Evolutionary conservation across 1,140 invertebrate genomes (phyloP), one percentile per base, ranked within the genome.

Genomic region (Drosophila busckii): DNA sequence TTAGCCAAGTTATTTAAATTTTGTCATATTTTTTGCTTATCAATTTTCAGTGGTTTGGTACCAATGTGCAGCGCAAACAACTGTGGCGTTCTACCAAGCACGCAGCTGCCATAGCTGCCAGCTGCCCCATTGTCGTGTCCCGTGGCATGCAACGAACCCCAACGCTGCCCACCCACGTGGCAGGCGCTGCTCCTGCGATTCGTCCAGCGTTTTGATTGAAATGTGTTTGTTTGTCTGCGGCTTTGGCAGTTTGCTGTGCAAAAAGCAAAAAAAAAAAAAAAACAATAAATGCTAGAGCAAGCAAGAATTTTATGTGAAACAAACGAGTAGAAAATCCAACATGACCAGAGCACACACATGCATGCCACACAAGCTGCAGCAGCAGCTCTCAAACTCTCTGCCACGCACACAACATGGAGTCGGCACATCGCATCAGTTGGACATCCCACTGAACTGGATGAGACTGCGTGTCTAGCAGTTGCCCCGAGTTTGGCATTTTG

Each of bases 211-310:
- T 80, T 73, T 73, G 75, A 80, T 80, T 80, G 68, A 80, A 80
- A 80, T 82, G 68, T 80, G 75, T 73, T 80, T 80, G 75, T 82
- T 80, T 73, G 68, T 64, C 75, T 73, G 68, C 54, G 63, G 63
- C 59, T 71, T 68, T 54, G 49, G 38, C 46, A 45, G 25, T 15
- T 52, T 32, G 19, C 9, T 20, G 6, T n/a, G 8, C 29, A 25
- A 9, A 35, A 35, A 35, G 35, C 5, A 16, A 20, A 8, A 55
- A 17, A 4, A 37, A 22, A 26, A 13, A n/a, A 48, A 62, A 63
- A 64, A 59, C 70, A 75, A 75, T 76, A 69, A 69, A 75, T 64
- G 52, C 49, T 38, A 54, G 53, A 64, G 55, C 22, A 54, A 60
- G 55, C 53, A 61, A 42, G 61, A 70, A 61, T 65, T 38, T 60